Conservation (phyloP, 2,797 vertebrate species). For the Galaxias olidus region DNA sequence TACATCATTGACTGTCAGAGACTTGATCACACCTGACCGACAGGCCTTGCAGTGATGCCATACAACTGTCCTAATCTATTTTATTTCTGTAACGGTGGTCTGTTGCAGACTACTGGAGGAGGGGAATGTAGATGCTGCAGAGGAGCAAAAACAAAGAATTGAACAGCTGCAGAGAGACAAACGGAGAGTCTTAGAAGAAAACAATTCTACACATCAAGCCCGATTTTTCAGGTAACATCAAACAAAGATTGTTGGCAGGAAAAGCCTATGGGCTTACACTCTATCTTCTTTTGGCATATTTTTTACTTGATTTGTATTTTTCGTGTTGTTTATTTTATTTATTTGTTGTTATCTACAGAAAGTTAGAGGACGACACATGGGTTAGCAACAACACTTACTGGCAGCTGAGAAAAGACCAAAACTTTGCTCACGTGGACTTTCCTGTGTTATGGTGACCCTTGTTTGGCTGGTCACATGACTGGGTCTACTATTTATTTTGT, state of each 20-base stretch:
- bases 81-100: constrained; percentile 32
- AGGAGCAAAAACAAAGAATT: constrained; percentile 91
- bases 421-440: constrained; percentile 85
- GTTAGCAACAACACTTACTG: constrained; percentile 93
- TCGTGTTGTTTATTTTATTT: background rate
- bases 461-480: constrained; percentile 24
- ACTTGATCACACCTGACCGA: background rate
- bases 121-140: constrained; percentile 88
- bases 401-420: constrained; percentile 87
- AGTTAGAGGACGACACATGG: constrained; percentile 89
- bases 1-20: background rate
- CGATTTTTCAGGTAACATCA: constrained; percentile 89
- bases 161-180: constrained; percentile 93
- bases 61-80: constrained; percentile 14
- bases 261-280: background rate
- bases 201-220: constrained; percentile 83
- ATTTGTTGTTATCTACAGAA: constrained; percentile 70
- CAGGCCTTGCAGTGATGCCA: constrained; percentile 10
- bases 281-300: background rate
- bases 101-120: constrained; percentile 88
- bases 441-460: constrained; percentile 88
- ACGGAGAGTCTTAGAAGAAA: constrained; percentile 85
- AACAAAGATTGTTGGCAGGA: background rate
- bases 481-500: constrained; percentile 41
- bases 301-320: background rate